phyloP scores from a whole-genome alignment of 2,797 vertebrate genomes.

The Eremophila alpestris region DNA sequence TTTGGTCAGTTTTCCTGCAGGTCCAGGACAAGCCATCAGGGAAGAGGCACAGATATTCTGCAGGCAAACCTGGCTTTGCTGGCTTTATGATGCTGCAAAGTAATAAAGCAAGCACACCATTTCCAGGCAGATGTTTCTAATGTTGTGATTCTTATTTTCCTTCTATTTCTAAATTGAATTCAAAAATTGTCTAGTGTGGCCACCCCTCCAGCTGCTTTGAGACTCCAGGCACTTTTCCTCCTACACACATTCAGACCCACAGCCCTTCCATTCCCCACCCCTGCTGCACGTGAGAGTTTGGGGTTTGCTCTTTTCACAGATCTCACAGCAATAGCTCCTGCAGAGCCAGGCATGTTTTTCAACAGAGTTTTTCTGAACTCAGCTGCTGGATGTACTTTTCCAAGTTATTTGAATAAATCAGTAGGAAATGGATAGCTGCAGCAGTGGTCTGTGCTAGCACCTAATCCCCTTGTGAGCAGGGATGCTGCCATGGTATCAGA shows the following conservation, averaged over 20 bases:
- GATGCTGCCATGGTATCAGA: accelerated
- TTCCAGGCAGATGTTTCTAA: not conserved
- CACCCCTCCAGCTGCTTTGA: not conserved
- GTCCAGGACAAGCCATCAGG: not conserved
- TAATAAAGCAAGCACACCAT: not conserved
- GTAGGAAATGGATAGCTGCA: not conserved
- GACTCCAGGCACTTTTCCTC: not conserved
- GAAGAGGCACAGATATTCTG: not conserved
- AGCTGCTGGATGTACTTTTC: conserved; percentile 49
- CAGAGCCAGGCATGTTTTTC: conserved; percentile 5
- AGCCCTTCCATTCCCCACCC: not conserved
- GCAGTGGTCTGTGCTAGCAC: not conserved
- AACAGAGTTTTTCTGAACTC: not conserved
- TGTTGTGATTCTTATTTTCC: not conserved
- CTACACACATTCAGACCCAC: not conserved
- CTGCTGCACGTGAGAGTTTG: accelerated
- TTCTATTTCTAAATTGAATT: not conserved
- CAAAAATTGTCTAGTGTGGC: not conserved
- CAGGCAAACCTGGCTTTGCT: not conserved
- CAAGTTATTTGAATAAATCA: conserved; percentile 27
- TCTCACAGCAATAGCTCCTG: not conserved
- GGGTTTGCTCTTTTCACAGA: not conserved
- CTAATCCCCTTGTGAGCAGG: conserved; percentile 21
- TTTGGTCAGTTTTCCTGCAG: not conserved
- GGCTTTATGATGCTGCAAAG: not conserved